Evolutionary conservation across 30 jellyfish, hydroid and myxozoan species (phyloP).

Genomic region (Chrysaora quinquecirrha): DNA sequence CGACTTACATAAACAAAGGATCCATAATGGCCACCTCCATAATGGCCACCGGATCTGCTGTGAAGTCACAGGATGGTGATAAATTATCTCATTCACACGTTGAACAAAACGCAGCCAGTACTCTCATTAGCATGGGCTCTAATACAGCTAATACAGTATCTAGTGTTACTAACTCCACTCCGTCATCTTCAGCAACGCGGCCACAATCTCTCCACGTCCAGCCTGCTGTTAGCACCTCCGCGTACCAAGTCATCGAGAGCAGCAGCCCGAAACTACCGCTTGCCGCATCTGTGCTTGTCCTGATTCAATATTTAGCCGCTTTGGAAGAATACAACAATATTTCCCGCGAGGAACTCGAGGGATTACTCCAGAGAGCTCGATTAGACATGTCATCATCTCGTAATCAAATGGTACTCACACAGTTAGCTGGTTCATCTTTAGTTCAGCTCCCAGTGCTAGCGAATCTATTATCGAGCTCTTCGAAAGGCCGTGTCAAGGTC

Average conservation of each 20-base stretch:
- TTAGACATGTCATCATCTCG: constrained; percentile 50
- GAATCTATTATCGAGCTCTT: constrained; percentile 66
- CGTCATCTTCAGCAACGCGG: constrained; percentile 41
- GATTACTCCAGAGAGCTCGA: constrained; percentile 68
- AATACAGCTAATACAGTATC: constrained; percentile 21
- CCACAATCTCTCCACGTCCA: constrained; percentile 57
- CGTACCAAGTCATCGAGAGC: constrained; percentile 18
- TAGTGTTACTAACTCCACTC: not conserved
- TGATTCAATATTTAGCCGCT: constrained; percentile 75
- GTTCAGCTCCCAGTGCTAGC: constrained; percentile 66
- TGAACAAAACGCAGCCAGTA: constrained; percentile 91
- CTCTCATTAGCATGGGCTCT: constrained; percentile 76
- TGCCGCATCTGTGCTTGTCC: constrained; percentile 66
- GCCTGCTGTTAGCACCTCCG: not conserved
- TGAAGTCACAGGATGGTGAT: constrained; percentile 15
- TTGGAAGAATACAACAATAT: constrained; percentile 76
- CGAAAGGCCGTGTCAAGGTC: constrained; percentile 75
- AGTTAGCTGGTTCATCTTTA: constrained; percentile 21
- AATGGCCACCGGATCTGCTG: constrained; percentile 52
- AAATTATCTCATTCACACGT: constrained; percentile 52
- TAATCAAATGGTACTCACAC: constrained; percentile 37
- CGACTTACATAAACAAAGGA: constrained; percentile 57
- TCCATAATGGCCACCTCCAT: constrained; percentile 84
- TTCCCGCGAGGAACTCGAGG: constrained; percentile 79
- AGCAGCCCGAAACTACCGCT: constrained; percentile 52